These are phyloP conservation scores for Theretra japonica DNA, from an alignment of 2,888 invertebrate genomes.

Conservation along the genomic window DNA sequence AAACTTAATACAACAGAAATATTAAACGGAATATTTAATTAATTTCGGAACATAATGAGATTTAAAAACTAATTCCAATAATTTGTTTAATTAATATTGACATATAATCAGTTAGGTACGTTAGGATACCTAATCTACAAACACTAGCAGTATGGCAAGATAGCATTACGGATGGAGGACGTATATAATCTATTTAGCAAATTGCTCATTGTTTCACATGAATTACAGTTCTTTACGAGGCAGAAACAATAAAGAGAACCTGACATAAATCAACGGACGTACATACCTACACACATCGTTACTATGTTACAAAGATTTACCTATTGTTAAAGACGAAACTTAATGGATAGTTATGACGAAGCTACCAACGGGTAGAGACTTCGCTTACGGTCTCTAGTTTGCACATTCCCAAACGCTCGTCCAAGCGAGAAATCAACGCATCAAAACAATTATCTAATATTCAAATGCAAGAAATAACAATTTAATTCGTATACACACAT, in stretches of 20 bases:
- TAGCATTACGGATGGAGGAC: constrained; percentile 82
- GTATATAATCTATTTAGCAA: constrained; percentile 81
- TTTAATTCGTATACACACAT: constrained; percentile 78
- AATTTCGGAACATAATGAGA: constrained; percentile 38
- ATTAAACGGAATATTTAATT: constrained; percentile 38
- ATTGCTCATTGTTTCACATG: constrained; percentile 82
- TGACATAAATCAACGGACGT: constrained; percentile 77
- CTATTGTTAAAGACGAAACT: constrained; percentile 69
- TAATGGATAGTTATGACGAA: constrained; percentile 59
- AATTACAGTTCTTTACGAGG: constrained; percentile 79
- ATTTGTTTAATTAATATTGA: constrained; percentile 26
- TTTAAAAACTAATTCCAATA: constrained; percentile 30
- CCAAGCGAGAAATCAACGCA: constrained; percentile 57
- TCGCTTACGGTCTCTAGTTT: constrained; percentile 55
- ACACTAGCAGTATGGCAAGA: constrained; percentile 83
- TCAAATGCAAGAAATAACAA: constrained; percentile 67
- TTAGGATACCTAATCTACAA: constrained; percentile 72
- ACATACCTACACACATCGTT: constrained; percentile 66
- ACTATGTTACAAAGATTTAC: constrained; percentile 68
- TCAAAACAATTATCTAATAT: constrained; percentile 50
- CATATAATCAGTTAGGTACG: constrained; percentile 57
- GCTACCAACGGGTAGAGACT: constrained; percentile 46
- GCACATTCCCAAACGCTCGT: constrained; percentile 67
- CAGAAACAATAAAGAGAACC: constrained; percentile 80
- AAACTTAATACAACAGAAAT: constrained; percentile 53